Evolutionary conservation across 2,888 invertebrate genomes (phyloP), one percentile per base, ranked within the genome.

Genomic region (Lasioglossum villosulum): DNA sequence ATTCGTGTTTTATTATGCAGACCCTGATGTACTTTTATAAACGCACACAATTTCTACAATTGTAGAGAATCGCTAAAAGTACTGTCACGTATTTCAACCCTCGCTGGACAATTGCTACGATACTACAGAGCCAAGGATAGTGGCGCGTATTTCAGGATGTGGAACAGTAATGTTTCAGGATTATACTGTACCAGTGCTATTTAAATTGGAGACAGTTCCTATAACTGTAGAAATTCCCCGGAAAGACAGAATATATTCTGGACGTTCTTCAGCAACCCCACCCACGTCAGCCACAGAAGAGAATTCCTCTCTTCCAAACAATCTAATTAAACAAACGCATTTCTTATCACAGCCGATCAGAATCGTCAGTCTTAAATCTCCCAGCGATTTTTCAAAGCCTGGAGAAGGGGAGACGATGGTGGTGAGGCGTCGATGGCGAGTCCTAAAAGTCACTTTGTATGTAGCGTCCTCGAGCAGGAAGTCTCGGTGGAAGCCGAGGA

Each of bases 391-490:
- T 23, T 71, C 45, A 75, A 80, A 82, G 84, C 75, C 56, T 10
- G 3, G 39, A 27, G 23, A 37, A 39, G 12, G 52, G 63, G 19
- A 23, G 23, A 27, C 39, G 66, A 27, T 12, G 63, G 75, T 12
- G 10, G 56, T 4, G 45, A 19, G 63, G 45, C 48, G 39, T 42
- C 76, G 77, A 87, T 75, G 70, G 56, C 59, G 77, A 56, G 72
- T 88, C 75, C 77, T 79, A 75, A 86, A 87, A 87, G 85, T 87
- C 85, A 78, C 82, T 83, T 86, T 87, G 83, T 80, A 83, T 39
- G 86, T 80, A 86, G 45, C 75, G 73, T 72, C 66, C 23, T 77
- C 77, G 72, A 23, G 83, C 30, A 59, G 83, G 82, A 83, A 81
- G 16, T 48, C 80, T 45, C 45, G 59, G 8, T 23, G n/a, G 56